Evolutionary conservation across 2,888 invertebrate genomes (phyloP).

Genomic region (Tanytarsus gracilentus): DNA sequence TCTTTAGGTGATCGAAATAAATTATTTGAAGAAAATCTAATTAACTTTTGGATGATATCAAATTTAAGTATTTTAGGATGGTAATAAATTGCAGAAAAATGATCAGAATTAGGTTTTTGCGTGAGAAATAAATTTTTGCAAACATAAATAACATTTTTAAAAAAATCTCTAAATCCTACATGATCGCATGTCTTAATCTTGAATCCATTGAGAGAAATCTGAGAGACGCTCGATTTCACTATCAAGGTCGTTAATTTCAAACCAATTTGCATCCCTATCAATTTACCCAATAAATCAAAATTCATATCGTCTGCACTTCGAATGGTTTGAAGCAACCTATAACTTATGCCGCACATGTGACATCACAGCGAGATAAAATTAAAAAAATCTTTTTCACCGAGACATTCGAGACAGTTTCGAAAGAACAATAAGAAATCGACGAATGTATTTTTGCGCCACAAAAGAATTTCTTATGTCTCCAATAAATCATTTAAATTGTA

Average conservation of each 20-base stretch:
- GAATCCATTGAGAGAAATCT: too few species aligned
- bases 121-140: too few species aligned
- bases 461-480: conserved; percentile 9
- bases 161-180: too few species aligned
- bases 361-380: neutral
- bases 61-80: neutral
- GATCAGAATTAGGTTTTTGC: too few species aligned
- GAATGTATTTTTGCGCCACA: neutral
- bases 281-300: conserved; percentile 23
- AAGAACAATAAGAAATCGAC: too few species aligned
- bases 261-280: conserved; percentile 20
- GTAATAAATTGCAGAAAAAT: neutral
- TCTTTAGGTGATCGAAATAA: too few species aligned
- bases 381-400: too few species aligned
- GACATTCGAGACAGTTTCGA: neutral
- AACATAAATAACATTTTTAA: too few species aligned
- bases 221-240: neutral
- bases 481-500: conserved; percentile 22
- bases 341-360: neutral
- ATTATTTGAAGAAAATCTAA: too few species aligned
- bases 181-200: too few species aligned
- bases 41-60: neutral
- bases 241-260: conserved; percentile 12
- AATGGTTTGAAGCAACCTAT: too few species aligned
- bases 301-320: too few species aligned